These are phyloP conservation scores for Cercocebus atys DNA, from an alignment of 2,113 vertebrate genomes.

Conservation along the genomic window DNA sequence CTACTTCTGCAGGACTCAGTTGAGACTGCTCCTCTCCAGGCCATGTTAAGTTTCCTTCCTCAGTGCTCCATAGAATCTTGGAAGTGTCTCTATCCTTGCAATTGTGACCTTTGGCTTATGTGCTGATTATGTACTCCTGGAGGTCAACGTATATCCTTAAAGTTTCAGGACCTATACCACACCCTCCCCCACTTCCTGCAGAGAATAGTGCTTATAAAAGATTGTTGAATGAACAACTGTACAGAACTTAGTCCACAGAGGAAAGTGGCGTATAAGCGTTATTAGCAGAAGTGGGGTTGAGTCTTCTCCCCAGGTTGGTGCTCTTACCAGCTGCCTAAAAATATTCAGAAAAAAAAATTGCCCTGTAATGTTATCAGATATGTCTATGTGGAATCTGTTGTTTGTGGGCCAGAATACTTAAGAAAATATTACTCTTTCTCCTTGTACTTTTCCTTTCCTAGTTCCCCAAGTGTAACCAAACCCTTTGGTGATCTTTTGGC, in stretches of 20 bases:
- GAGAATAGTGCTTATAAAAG: background rate
- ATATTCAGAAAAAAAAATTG: background rate
- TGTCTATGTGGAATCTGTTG: background rate
- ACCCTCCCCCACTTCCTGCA: background rate
- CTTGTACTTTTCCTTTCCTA: background rate
- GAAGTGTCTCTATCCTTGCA: background rate
- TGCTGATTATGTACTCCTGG: background rate
- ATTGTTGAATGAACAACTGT: background rate
- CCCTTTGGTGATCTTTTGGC: background rate
- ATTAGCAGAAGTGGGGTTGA: background rate
- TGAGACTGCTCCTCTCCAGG: too few species aligned
- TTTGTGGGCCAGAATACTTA: background rate
- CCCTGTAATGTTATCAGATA: background rate
- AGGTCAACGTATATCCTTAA: background rate
- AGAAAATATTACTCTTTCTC: background rate
- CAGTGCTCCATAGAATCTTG: background rate
- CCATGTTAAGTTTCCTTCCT: background rate
- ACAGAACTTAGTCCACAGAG: background rate
- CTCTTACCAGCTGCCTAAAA: background rate
- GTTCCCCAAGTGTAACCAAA: background rate
- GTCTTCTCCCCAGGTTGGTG: background rate
- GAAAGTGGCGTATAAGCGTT: background rate
- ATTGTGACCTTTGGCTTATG: background rate
- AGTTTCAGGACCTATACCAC: background rate
- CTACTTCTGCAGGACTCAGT: background rate